Evolutionary conservation across 2,797 vertebrate species (phyloP).

Genomic region (Sebastes reedi): DNA sequence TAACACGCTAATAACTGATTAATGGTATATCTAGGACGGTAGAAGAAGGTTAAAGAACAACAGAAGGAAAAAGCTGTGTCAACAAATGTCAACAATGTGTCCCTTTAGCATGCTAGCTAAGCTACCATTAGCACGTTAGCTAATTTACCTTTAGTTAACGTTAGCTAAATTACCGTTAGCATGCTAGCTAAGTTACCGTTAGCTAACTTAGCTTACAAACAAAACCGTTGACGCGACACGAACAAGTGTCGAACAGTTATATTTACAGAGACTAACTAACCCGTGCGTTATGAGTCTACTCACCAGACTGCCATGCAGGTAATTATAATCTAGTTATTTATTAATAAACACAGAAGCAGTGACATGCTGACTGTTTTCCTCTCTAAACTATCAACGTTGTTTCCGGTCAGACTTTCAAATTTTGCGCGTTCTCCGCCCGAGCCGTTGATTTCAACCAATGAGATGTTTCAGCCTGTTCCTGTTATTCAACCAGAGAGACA

Average conservation of each 20-base stretch:
- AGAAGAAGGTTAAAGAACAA: neutral
- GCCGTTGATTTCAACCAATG: conserved; percentile 47
- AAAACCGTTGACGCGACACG: neutral
- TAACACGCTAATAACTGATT: neutral
- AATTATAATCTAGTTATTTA: neutral
- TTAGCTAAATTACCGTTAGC: neutral
- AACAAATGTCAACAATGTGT: conserved; percentile 27
- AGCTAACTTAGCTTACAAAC: conserved; percentile 4
- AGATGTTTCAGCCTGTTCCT: neutral
- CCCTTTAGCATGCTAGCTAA: conserved; percentile 11
- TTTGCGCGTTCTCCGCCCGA: conserved; percentile 76
- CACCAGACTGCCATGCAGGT: conserved; percentile 46
- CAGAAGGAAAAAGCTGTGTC: neutral
- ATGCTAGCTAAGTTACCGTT: neutral
- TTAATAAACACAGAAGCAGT: neutral
- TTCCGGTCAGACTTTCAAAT: conserved; percentile 85
- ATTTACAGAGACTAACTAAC: neutral
- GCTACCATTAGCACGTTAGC: neutral
- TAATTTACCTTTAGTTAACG: neutral
- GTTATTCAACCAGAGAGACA: no score
- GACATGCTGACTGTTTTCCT: conserved; percentile 11
- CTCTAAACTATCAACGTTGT: conserved; percentile 13
- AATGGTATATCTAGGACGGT: neutral
- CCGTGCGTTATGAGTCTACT: conserved; percentile 1
- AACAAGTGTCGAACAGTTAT: neutral